These are phyloP conservation scores for Endotricha flammealis DNA, from an alignment of 2,888 invertebrate genomes.

Conservation along the genomic window DNA sequence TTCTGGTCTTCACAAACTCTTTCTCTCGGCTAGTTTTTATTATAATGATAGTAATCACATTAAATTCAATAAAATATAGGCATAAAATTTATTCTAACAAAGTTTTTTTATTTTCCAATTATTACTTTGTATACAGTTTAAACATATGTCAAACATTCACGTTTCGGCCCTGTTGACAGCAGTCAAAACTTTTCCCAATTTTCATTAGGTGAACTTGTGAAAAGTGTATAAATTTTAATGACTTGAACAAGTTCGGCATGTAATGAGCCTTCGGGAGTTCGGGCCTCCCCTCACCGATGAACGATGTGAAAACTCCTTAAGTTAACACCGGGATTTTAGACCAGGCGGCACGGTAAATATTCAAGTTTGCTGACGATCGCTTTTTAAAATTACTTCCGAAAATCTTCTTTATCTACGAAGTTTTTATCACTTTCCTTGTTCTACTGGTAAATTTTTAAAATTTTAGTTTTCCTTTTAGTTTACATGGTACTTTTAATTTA, in stretches of 20 bases:
- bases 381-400: conserved; percentile 10
- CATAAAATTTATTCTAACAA: no score
- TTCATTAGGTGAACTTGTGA: conserved; percentile 52
- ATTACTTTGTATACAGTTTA: no score
- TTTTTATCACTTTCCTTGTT: no score
- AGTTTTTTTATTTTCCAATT: no score
- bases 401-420: conserved; percentile 10
- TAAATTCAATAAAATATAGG: no score
- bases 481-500: no score
- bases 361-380: conserved; percentile 9
- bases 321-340: conserved; percentile 22
- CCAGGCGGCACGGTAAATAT: conserved; percentile 9
- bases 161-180: neutral
- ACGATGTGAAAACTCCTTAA: conserved; percentile 25
- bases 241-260: conserved; percentile 54
- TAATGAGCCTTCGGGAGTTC: conserved; percentile 51
- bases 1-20: no score
- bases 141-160: conserved; percentile 7
- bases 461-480: no score
- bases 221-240: conserved; percentile 62
- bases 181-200: conserved; percentile 37
- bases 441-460: no score
- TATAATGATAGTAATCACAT: no score
- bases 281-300: conserved; percentile 26
- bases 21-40: no score